Conservation (phyloP, 2,113 vertebrate genomes). For the Heloderma charlesbogerti region DNA sequence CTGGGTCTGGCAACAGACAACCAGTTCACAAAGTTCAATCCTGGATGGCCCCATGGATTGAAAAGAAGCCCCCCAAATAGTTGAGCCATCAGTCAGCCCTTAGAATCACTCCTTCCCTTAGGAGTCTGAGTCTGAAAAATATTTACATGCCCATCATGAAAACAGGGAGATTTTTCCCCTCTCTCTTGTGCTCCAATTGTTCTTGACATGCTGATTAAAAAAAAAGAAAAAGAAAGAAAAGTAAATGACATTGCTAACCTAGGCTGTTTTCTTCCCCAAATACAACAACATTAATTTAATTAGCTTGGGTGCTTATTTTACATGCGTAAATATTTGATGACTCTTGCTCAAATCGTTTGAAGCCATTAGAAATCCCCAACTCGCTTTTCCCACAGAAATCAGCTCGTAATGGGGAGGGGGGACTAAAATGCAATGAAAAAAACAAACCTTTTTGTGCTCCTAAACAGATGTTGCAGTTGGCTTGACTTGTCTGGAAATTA, state of each 20-base stretch:
- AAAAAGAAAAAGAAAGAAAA: too few relatives aligned
- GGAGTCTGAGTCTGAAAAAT: neutral
- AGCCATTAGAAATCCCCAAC: slow-evolving; percentile 30
- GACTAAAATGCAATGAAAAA: neutral
- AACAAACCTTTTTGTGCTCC: neutral
- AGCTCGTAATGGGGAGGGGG: neutral
- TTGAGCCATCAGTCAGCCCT: neutral
- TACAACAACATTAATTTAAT: slow-evolving; percentile 18
- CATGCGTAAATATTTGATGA: slow-evolving; percentile 6
- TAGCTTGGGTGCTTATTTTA: neutral
- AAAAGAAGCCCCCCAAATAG: neutral
- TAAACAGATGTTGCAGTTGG: neutral
- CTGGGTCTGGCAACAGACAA: neutral
- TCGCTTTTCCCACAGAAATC: slow-evolving; percentile 15
- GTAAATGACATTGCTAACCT: neutral
- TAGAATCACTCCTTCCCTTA: neutral
- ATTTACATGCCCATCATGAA: neutral
- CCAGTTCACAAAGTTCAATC: neutral
- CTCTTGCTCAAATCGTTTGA: neutral
- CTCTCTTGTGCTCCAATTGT: neutral
- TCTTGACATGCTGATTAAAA: neutral
- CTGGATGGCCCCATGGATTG: neutral
- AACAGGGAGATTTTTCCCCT: neutral
- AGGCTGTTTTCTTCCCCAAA: slow-evolving; percentile 22
- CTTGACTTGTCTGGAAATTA: neutral